Conservation (phyloP, 2,797 vertebrate species). For the Melanotaenia maccullochi region DNA sequence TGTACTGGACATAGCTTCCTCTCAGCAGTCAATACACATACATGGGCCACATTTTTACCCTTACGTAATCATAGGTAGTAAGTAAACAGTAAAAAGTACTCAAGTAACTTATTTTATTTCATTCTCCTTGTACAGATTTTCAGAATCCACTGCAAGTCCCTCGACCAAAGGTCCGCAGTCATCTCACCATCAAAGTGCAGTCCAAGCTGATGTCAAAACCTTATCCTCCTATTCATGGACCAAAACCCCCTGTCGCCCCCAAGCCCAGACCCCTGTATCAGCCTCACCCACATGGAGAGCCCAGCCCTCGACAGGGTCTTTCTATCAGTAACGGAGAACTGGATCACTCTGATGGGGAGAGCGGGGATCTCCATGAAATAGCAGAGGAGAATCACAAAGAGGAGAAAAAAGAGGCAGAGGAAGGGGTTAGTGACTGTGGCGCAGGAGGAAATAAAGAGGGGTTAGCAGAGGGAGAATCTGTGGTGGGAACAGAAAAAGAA, state of each 20-base stretch:
- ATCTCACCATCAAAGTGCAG: constrained; percentile 86
- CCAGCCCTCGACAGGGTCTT: constrained; percentile 80
- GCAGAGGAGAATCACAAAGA: constrained; percentile 61
- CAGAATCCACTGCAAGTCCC: constrained; percentile 89
- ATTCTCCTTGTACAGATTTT: constrained; percentile 82
- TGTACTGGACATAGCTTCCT: constrained; percentile 52
- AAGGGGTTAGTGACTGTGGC: constrained; percentile 13
- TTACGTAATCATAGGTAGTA: background rate
- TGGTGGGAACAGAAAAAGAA: constrained; percentile 35
- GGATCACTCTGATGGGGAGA: constrained; percentile 77
- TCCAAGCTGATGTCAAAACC: constrained; percentile 87
- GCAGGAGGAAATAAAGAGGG: constrained; percentile 37
- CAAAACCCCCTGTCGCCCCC: constrained; percentile 92
- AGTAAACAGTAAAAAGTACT: background rate
- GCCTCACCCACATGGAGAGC: constrained; percentile 71
- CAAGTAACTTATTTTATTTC: constrained; percentile 19
- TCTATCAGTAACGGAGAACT: constrained; percentile 84
- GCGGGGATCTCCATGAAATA: constrained; percentile 61
- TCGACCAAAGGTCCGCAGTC: constrained; percentile 86
- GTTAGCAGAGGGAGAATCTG: constrained; percentile 34
- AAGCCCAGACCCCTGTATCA: constrained; percentile 87
- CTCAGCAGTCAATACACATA: constrained; percentile 25
- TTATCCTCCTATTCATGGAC: constrained; percentile 82
- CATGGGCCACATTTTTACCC: constrained; percentile 18
- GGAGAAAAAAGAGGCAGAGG: constrained; percentile 53